Evolutionary conservation across 2,888 invertebrate species (phyloP), one percentile per base, ranked within the genome.

Genomic region (Pachycephus smyrnensis): DNA sequence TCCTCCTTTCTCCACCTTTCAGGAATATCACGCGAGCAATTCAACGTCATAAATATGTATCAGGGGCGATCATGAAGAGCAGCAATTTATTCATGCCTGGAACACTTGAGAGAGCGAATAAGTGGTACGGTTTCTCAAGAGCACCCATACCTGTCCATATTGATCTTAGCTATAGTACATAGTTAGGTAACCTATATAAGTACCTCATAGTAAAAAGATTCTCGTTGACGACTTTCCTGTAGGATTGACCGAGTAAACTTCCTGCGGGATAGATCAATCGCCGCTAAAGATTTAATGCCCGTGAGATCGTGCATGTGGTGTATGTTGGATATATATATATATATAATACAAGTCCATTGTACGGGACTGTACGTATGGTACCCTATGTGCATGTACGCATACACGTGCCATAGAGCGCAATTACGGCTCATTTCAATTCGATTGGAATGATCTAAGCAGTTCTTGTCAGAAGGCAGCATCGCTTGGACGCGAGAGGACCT

Each of bases 401-500:
- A 9, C 23, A 55, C 40, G 40, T 23, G 55, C 55, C 55, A 1
- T 23, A 9, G 55, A 55, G 55, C 23, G 55, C 23, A 55, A 55
- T 55, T 55, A 55, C 23, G 23, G 55, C 23, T 55, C 23, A 55
- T 23, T 55, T 55, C 55, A 55, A 55, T 55, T 55, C 55, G 55
- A 23, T 55, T 9, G 55, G 55, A 55, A 55, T 55, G 55, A 55
- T 23, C 55, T 6, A 6, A 23, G 55, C 55, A 55, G 23, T 23
- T 55, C 23, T 23, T 55, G 40, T 23, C 23, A 23, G 55, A 55
- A 55, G 55, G 15, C 23, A 55, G 55, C 0, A 30, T 11, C 4
- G 71, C 9, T 12, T 23, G 71, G 23, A 33, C 12, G n/a, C 11
- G 74, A 69, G 75, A 80, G 69, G 81, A 80, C 69, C 73, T 55